Conservation (phyloP, 2,888 invertebrate genomes). For the Luperina testacea region DNA sequence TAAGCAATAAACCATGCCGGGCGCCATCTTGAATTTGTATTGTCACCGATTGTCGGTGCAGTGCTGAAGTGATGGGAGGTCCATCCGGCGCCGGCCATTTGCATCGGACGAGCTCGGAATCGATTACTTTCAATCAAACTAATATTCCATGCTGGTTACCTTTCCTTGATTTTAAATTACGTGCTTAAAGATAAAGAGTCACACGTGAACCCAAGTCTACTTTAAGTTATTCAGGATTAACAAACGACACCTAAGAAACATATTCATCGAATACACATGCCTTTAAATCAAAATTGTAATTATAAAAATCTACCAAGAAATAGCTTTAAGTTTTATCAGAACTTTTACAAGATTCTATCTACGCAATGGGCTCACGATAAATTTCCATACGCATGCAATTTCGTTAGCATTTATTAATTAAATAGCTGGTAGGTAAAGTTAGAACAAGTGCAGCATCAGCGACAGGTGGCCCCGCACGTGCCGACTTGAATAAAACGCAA, state of each 20-base stretch:
- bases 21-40: conserved; percentile 88
- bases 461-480: conserved; percentile 90
- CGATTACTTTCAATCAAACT: conserved; percentile 77
- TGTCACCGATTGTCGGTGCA: conserved; percentile 80
- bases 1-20: conserved; percentile 82
- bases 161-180: conserved; percentile 64
- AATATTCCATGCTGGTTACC: conserved; percentile 64
- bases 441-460: conserved; percentile 83
- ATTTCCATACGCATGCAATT: conserved; percentile 55
- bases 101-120: conserved; percentile 87
- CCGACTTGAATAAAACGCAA: conserved; percentile 87
- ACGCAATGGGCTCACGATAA: background rate
- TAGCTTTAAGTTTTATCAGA: conserved; percentile 11
- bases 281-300: conserved; percentile 17
- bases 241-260: conserved; percentile 16
- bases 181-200: conserved; percentile 45
- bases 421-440: conserved; percentile 55
- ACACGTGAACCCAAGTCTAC: conserved; percentile 24
- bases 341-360: conserved; percentile 18
- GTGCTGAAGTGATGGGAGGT: conserved; percentile 86
- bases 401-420: conserved; percentile 66
- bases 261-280: background rate
- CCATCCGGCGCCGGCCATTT: conserved; percentile 89
- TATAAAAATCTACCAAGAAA: conserved; percentile 16
- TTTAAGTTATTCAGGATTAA: conserved; percentile 39